Base-by-base conservation (phyloP, 2,888 invertebrate genomes). In the Tricholauxania praeusta region DNA sequence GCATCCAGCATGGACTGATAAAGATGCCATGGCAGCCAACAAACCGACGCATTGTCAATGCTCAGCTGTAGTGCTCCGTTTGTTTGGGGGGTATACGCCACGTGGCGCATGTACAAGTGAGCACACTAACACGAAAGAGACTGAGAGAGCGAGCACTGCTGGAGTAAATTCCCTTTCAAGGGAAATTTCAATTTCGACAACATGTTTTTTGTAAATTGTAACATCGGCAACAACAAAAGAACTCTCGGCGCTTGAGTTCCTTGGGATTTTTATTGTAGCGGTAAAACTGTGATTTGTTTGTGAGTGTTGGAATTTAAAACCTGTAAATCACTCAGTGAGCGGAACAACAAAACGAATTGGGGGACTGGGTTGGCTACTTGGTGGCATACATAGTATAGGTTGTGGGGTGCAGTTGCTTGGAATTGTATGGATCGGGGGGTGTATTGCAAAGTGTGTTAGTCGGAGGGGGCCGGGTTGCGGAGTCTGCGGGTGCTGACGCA, bases 21-120 rank as follows among this genome's bases (percentile, higher is more conserved):
- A 82, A 79, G 82, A 78, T 82, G 80, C 81, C 83, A 83, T 83
- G 80, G 80, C 82, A 83, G 79, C 82, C 77, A 77, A 76, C 73
- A 63, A 77, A 68, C 67, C 72, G 47, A 14, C 76, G 39, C 53
- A 53, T 15, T 53, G n/a, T 10, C 53, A 53, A 53, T 19, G 12
- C 57, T 57, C 17, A 57, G 71, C 66, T 60, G 15, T 51, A 15
- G 57, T 48, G 17, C 28, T 28, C 28, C 28, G 28, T 28, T 28
- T 28, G 3, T 3, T 28, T 28, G 3, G 28, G 28, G 28, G 28
- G 28, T 28, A 28, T 4, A 28, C 28, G 28, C 51, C 72, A 60
- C 64, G 57, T 63, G 63, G 48, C 62, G 64, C 39, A 63, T 51
- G 14, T 55, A 39, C 39, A 39, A 39, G 39, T 10, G 39, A 63